Percentiles rank a stretch among this genome's conserved stretches.
phyloP scores from a whole-genome alignment of 2,797 vertebrate species.

The Naso thynnoides region DNA sequence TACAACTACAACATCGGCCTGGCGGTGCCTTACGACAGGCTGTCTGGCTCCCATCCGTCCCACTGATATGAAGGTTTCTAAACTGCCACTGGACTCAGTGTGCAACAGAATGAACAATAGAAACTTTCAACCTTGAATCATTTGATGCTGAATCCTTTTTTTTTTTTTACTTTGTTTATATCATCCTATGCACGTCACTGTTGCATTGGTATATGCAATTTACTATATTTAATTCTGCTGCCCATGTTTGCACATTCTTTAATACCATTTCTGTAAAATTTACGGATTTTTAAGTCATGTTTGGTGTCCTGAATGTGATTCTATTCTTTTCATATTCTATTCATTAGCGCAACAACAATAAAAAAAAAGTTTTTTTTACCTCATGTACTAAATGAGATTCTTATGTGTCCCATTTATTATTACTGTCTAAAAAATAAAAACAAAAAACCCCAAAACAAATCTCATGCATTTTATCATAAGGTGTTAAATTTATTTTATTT shows the following conservation, averaged over 20 bases:
- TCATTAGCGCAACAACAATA: slow-evolving; percentile 15
- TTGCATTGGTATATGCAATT: slow-evolving; percentile 2
- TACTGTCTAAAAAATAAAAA: slow-evolving; percentile 3
- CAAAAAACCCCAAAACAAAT: not conserved
- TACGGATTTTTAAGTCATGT: slow-evolving; percentile 2
- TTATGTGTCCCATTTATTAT: not conserved
- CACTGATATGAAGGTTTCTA: slow-evolving; percentile 48
- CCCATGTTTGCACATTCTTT: not conserved
- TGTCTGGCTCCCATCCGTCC: slow-evolving; percentile 61
- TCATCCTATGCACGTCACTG: not conserved
- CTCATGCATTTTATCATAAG: not conserved
- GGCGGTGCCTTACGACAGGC: slow-evolving; percentile 87
- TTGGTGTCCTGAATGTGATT: slow-evolving; percentile 11
- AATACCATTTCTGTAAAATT: not conserved
- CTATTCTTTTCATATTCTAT: not conserved
- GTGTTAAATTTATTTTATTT: slow-evolving; percentile 31
- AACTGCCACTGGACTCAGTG: not conserved
- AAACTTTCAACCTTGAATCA: not conserved
- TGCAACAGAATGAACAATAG: not conserved
- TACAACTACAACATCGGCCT: slow-evolving; percentile 95
- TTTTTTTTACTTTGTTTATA: not conserved
- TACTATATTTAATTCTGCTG: not conserved
- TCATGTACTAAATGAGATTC: not conserved
- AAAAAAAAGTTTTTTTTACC: slow-evolving; percentile 15
- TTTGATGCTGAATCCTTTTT: slow-evolving; percentile 43